Percentiles rank a stretch among this genome's conserved stretches.
phyloP scores from a whole-genome alignment of 2,888 invertebrate species.

The Drosophila austrosaltans region DNA sequence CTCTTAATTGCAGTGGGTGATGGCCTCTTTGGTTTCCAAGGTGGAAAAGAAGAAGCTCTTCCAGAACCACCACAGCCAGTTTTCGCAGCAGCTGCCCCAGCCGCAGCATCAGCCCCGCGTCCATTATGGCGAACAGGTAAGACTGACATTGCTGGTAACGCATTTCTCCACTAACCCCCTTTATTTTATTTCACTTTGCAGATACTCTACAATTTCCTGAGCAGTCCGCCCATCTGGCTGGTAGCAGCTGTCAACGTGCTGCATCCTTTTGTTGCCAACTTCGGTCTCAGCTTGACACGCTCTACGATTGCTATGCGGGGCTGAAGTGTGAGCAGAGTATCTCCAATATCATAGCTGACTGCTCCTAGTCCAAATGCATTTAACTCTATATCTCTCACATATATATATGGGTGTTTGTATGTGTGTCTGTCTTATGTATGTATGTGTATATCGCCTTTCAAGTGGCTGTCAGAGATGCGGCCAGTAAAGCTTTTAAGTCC shows the following conservation, averaged over 20 bases:
- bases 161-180: conserved; percentile 14
- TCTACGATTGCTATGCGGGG: conserved; percentile 87
- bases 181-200: conserved; percentile 26
- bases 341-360: conserved; percentile 48
- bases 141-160: conserved; percentile 15
- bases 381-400: background rate
- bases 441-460: background rate
- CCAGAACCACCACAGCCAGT: conserved; percentile 16
- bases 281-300: conserved; percentile 81
- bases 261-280: conserved; percentile 88
- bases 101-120: background rate
- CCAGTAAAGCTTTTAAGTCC: conserved; percentile 15
- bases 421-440: background rate
- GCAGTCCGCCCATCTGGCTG: conserved; percentile 37
- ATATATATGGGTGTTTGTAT: background rate
- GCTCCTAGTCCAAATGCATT: conserved; percentile 46
- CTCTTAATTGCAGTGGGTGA: conserved; percentile 60
- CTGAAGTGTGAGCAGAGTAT: conserved; percentile 85
- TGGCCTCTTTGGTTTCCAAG: conserved; percentile 13
- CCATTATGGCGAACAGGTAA: conserved; percentile 47
- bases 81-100: background rate
- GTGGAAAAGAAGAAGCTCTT: conserved; percentile 1
- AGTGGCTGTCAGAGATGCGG: conserved; percentile 2
- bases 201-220: conserved; percentile 48
- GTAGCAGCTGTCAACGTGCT: conserved; percentile 87